Evolutionary conservation across 2,888 invertebrate genomes (phyloP), one percentile per base, ranked within the genome.

Genomic region (Torymus texanus): DNA sequence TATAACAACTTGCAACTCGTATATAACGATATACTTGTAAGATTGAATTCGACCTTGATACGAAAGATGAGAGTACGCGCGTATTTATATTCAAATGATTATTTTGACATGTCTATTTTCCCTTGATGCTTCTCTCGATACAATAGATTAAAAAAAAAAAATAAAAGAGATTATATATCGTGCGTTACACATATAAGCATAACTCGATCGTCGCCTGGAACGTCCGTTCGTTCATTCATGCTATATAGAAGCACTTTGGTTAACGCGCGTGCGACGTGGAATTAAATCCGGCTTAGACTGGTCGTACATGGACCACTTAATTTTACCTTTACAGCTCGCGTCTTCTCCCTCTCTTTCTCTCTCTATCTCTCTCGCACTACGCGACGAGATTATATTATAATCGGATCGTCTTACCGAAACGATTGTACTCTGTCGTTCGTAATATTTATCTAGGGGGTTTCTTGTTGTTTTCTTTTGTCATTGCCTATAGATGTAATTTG

Each of bases 231-330:
- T 58, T 65, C 41, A 63, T 65, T 73, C 73, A 73, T 63, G 55
- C 21, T 65, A 51, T 66, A 58, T n/a, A 59, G 41, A 12, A 59
- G 41, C 21, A 58, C 67, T 73, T 73, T 55, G 65, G 73, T 72
- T 73, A 65, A 75, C 51, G 53, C 59, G 24, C 41, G 21, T 21
- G 41, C 61, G 53, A 59, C 51, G 59, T 12, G 2, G 59, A 58
- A 58, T 75, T 75, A 67, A 67, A 75, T 58, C 67, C 67, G 75
- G 61, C 66, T 75, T 59, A 75, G 59, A 67, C 53, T 16, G 63
- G 63, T 72, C 72, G 53, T 72, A 62, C 55, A 72, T 62, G 65
- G 16, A 65, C 73, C 75, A 59, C 53, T 67, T 67, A 66, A 67
- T 75, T 75, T 75, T 75, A 75, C 41, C 74, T 59, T 58, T n/a